Evolutionary conservation across 2,113 vertebrate genomes (phyloP), one percentile per base, ranked within the genome.

Genomic region (Thalassoma bifasciatum): DNA sequence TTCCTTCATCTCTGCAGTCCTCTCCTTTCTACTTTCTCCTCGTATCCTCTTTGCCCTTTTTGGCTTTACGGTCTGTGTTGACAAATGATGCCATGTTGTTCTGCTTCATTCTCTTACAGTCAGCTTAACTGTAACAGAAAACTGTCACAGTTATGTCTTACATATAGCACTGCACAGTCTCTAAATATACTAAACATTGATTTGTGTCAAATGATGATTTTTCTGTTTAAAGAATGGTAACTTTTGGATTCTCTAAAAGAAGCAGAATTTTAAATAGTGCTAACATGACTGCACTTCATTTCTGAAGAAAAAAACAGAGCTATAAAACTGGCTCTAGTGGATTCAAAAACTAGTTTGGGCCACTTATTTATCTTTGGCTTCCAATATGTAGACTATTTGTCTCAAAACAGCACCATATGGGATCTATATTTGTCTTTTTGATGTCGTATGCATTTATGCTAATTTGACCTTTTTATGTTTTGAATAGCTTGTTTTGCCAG

Each of bases 1-100:
- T 66, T 56, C 49, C 53, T 44, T 58, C 0, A 0, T 76, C 62
- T 84, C 80, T 72, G 26, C 47, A 58, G 66, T 51, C 75, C 56
- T 75, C 19, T 68, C 63, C 53, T 47, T 47, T 2, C 24, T 73
- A 50, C 61, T 71, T 68, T 82, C 42, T 12, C 34, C 44, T 58
- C 34, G 37, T 36, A 21, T 59, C 24, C 19, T 59, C 63, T 38
- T 37, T 11, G n/a, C 52, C 80, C 66, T 72, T 72, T 75, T 16
- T 46, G 12, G 40, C 66, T 72, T 72, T 75, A 17, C 36, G 12
- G 40, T 37, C 37, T 36, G 21, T 64, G 22, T 69, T 26, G 22
- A 67, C 52, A 17, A 53, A 24, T 21, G 26, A 22, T 49, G 13
- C 50, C 50, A 10, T 24, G 42, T 77, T 50, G 54, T 26, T 54